Conservation (phyloP, 2,113 vertebrate genomes). For the Macaca mulatta region DNA sequence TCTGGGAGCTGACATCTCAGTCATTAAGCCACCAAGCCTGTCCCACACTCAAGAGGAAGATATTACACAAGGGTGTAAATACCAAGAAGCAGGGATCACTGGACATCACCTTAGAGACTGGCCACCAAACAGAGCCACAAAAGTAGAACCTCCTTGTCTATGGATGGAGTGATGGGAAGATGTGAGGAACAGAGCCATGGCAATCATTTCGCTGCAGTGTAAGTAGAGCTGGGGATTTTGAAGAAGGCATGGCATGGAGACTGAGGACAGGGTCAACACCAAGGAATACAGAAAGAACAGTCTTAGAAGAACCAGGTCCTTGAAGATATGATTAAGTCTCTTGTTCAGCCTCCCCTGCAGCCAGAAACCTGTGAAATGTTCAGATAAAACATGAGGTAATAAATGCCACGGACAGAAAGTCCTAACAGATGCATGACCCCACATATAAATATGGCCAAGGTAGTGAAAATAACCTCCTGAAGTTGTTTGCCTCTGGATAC, state of each 20-base stretch:
- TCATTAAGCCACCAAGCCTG: neutral
- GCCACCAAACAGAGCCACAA: accelerated
- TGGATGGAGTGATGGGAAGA: too few species aligned
- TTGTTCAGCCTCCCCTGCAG: neutral
- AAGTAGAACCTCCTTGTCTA: neutral
- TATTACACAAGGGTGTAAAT: accelerated
- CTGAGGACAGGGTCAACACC: accelerated
- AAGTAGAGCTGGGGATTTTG: too few species aligned
- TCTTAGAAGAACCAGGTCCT: neutral
- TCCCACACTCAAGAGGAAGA: too few species aligned
- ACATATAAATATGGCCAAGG: neutral
- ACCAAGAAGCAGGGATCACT: accelerated
- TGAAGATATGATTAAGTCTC: neutral
- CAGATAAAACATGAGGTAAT: neutral
- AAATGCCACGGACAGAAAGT: neutral
- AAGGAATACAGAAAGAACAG: accelerated
- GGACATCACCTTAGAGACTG: too few species aligned
- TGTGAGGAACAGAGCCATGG: accelerated
- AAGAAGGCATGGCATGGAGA: accelerated
- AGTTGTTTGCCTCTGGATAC: neutral
- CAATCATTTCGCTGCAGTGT: neutral
- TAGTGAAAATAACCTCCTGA: neutral
- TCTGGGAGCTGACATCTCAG: neutral
- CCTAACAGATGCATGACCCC: neutral
- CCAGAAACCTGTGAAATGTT: too few species aligned